Percentiles rank a stretch among this genome's conserved stretches.
Evolutionary conservation across 2,888 invertebrate genomes (phyloP).

Genomic region (Meiosimyza decipiens): DNA sequence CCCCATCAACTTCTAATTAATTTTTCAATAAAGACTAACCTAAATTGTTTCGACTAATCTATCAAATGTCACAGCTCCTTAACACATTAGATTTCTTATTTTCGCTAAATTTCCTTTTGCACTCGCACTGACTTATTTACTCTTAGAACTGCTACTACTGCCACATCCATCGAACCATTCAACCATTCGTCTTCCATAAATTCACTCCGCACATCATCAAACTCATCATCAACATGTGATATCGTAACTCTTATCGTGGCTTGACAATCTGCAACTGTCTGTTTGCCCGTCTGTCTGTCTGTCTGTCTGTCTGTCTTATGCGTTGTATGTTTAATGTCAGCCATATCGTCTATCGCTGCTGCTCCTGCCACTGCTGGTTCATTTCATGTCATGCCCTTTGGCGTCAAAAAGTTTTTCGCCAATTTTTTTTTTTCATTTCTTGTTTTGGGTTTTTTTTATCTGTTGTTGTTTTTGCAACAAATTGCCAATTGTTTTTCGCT

Average conservation of each 20-base stretch:
- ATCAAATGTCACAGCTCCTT: neutral
- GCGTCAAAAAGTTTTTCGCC: constrained; percentile 51
- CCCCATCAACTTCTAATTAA: no score
- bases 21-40: neutral
- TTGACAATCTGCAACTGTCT: constrained; percentile 17
- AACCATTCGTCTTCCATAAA: neutral
- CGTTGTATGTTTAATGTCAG: neutral
- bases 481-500: constrained; percentile 46
- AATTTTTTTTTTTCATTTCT: constrained; percentile 39
- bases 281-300: neutral
- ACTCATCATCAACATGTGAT: constrained; percentile 25
- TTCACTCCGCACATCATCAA: constrained; percentile 22
- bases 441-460: constrained; percentile 28
- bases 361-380: neutral
- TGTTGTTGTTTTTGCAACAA: constrained; percentile 35
- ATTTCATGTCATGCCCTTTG: constrained; percentile 43
- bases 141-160: neutral
- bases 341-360: neutral
- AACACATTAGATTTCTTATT: neutral
- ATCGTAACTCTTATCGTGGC: constrained; percentile 11
- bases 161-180: neutral
- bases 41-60: constrained; percentile 1
- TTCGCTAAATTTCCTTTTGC: constrained; percentile 3
- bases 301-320: neutral
- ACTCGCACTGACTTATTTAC: neutral